These are phyloP conservation scores for Grapholita molesta DNA, from an alignment of 1,140 invertebrate genomes.

Conservation along the genomic window DNA sequence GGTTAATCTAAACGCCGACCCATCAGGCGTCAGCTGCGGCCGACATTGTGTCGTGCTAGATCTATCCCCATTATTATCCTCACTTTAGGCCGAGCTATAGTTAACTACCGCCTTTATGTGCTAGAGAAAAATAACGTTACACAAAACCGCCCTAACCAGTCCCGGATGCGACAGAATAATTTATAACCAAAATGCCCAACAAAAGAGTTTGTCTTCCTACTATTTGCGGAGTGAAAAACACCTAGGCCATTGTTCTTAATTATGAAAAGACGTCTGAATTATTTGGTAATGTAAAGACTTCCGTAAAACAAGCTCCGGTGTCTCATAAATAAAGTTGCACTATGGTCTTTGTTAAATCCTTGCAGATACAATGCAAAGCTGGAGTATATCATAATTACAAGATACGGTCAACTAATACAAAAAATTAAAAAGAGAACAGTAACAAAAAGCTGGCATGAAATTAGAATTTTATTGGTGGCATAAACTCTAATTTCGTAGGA, in stretches of 20 bases:
- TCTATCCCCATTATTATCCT: slow-evolving; percentile 2
- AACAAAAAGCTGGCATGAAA: background rate
- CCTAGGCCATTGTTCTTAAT: slow-evolving; percentile 16
- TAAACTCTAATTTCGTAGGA: background rate
- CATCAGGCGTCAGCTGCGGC: slow-evolving; percentile 5
- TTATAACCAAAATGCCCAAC: slow-evolving; percentile 37
- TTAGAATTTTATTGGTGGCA: background rate
- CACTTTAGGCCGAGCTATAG: slow-evolving; percentile 25
- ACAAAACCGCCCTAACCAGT: slow-evolving; percentile 39
- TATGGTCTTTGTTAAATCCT: background rate
- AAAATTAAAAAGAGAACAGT: too few species aligned
- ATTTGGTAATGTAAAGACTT: background rate
- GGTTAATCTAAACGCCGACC: background rate
- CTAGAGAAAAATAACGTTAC: slow-evolving; percentile 35
- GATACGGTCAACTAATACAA: too few species aligned
- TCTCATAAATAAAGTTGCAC: background rate
- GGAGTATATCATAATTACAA: too few species aligned
- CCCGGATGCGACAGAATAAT: slow-evolving; percentile 42
- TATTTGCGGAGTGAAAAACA: slow-evolving; percentile 16
- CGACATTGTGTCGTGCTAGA: background rate
- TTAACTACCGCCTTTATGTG: slow-evolving; percentile 35
- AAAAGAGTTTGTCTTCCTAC: slow-evolving; percentile 26
- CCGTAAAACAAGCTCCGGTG: background rate
- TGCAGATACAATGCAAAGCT: too few species aligned
- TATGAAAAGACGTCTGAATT: slow-evolving; percentile 9